Percentiles rank a stretch among this genome's conserved stretches.
These are phyloP conservation scores for Sicus ferrugineus DNA, from an alignment of 2,888 invertebrate species.

Conservation along the genomic window DNA sequence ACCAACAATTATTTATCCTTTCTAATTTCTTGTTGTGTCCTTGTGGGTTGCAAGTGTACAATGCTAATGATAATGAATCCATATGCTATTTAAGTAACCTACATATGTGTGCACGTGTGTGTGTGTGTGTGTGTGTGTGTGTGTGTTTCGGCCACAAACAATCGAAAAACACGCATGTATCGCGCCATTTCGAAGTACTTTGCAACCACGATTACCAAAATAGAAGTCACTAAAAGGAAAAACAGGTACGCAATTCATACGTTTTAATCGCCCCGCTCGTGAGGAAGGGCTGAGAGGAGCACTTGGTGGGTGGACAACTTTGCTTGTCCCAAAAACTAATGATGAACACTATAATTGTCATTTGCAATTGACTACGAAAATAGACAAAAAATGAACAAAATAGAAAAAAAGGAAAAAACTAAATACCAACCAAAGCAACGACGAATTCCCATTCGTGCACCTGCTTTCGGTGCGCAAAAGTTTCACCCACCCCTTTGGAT, in stretches of 20 bases:
- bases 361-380: slow-evolving; percentile 31
- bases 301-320: background rate
- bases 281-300: background rate
- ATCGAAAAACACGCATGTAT: too few relatives aligned
- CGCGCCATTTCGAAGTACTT: background rate
- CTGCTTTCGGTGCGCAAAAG: slow-evolving; percentile 24
- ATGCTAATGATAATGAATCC: slow-evolving; percentile 18
- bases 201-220: background rate
- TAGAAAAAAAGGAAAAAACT: background rate
- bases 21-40: background rate
- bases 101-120: background rate
- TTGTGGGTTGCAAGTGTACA: background rate
- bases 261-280: slow-evolving; percentile 12
- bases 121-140: background rate
- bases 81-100: slow-evolving; percentile 12
- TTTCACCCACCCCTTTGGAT: background rate
- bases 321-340: slow-evolving; percentile 28
- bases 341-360: slow-evolving; percentile 28
- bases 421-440: background rate
- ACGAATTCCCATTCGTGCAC: slow-evolving; percentile 18
- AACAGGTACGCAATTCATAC: slow-evolving; percentile 1
- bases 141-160: background rate
- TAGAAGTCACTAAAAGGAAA: background rate
- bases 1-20: background rate
- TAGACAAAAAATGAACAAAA: background rate